Conservation (phyloP, 2,113 vertebrate species). For the Phaethon lepturus region DNA sequence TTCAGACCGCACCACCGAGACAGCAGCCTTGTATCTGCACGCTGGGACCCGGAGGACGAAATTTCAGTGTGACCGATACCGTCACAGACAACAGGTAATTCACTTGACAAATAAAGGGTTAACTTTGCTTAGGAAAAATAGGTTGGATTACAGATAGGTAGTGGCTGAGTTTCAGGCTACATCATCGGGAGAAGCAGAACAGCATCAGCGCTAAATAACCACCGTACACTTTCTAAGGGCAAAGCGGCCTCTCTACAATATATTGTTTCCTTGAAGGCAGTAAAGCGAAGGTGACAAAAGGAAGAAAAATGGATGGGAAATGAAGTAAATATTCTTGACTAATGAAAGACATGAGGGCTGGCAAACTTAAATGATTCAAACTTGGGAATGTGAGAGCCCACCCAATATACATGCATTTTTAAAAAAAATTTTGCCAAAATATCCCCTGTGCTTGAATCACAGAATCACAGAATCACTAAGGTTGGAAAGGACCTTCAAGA, state of each 20-base stretch:
- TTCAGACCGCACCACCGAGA: neutral
- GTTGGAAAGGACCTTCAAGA: too few relatives aligned
- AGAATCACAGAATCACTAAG: too few relatives aligned
- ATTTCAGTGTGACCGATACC: neutral
- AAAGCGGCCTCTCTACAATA: neutral
- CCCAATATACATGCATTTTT: neutral
- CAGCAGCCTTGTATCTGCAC: neutral
- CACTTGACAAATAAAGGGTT: neutral
- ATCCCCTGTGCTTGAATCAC: neutral
- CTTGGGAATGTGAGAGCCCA: neutral
- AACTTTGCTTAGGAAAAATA: neutral
- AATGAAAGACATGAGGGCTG: neutral
- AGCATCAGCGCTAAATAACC: neutral
- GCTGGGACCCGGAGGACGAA: neutral
- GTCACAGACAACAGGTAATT: neutral
- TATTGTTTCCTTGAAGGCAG: neutral
- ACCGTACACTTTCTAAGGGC: fast-evolving
- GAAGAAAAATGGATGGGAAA: slow-evolving; percentile 13
- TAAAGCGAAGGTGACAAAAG: neutral
- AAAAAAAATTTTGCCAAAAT: neutral
- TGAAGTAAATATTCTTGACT: neutral
- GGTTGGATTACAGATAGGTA: neutral
- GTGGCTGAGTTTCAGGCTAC: neutral
- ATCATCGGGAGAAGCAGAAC: neutral
- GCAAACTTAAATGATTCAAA: neutral